These are phyloP conservation scores for Diacarnus erythraeanus DNA, from an alignment of 37 sponge, comb jelly and placozoan species.

Conservation along the genomic window DNA sequence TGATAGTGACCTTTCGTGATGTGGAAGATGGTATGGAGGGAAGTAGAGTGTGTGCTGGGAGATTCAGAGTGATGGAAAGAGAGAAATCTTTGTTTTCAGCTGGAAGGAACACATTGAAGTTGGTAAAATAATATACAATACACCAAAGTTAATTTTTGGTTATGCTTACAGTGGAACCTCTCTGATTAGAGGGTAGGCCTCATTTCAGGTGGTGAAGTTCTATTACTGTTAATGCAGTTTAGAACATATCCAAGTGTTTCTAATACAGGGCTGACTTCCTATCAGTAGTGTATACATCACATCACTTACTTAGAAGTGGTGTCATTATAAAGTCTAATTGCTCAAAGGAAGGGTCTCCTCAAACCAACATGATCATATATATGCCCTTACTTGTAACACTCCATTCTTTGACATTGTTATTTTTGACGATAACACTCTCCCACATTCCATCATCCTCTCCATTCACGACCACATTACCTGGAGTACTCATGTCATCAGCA, in stretches of 20 bases:
- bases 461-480: not conserved
- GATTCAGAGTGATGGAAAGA: not conserved
- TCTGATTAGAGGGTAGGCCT: no score
- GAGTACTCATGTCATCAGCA: conserved; percentile 19
- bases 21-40: conserved; percentile 5
- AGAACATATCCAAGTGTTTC: no score
- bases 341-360: no score
- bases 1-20: conserved; percentile 14
- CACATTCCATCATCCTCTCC: conserved; percentile 21
- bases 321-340: no score
- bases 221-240: no score
- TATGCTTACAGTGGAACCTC: no score
- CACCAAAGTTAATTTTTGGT: not conserved
- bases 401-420: conserved; percentile 13
- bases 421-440: conserved; percentile 19
- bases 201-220: no score
- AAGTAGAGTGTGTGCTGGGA: conserved; percentile 17
- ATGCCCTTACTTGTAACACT: conserved; percentile 17
- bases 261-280: no score
- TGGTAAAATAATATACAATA: not conserved
- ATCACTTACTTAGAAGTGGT: no score
- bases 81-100: not conserved
- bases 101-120: not conserved
- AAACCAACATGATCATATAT: no score
- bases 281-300: no score